Percentiles rank a stretch among this genome's conserved stretches.
Conservation (phyloP, 1,140 invertebrate genomes). For the Diachasma alloeum region DNA sequence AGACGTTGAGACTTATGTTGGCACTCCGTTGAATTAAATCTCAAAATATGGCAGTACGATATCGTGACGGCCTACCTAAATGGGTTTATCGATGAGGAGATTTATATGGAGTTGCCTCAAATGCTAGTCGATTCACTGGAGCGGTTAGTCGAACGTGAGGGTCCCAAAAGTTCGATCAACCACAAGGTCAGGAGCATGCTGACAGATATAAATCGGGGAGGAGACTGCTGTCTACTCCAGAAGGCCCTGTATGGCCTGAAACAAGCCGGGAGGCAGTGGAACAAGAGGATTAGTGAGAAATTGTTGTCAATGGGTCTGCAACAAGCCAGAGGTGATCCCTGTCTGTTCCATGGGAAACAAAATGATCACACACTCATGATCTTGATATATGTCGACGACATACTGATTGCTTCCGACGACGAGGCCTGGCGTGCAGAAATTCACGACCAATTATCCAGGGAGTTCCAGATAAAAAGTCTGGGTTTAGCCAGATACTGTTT, state of each 20-base stretch:
- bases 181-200: constrained; percentile 12
- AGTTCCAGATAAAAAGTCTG: constrained; percentile 40
- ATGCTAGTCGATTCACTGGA: not conserved
- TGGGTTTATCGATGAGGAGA: not conserved
- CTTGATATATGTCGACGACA: constrained; percentile 36
- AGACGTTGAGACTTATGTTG: not conserved
- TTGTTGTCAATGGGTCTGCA: constrained; percentile 1
- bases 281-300: constrained; percentile 19
- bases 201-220: constrained; percentile 14
- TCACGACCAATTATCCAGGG: constrained; percentile 8
- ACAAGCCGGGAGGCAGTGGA: no score
- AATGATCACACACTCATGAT: not conserved
- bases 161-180: no score
- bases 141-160: no score
- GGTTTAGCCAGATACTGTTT: constrained; percentile 20
- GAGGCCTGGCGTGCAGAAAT: not conserved
- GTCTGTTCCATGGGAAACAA: constrained; percentile 10
- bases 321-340: constrained; percentile 9
- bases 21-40: not conserved
- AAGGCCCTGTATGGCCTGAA: constrained; percentile 5
- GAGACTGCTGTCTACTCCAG: not conserved
- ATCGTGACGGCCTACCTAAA: not conserved
- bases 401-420: constrained; percentile 29
- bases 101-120: not conserved
- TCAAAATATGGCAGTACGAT: not conserved